These are phyloP conservation scores for Tetramorium parvispinum DNA, from an alignment of 1,140 invertebrate species.

Conservation along the genomic window DNA sequence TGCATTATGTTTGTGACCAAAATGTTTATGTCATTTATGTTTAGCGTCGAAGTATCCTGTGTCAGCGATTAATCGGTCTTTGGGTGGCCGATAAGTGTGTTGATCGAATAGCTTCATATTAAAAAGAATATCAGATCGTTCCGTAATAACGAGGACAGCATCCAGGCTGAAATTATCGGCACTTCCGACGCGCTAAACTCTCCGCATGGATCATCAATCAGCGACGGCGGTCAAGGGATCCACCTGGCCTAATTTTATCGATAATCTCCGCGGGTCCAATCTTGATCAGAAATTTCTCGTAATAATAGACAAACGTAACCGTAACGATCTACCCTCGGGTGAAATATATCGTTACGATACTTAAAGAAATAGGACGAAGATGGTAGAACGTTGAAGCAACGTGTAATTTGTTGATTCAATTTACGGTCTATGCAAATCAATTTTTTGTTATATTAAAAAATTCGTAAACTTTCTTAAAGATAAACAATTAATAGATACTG, in stretches of 20 bases:
- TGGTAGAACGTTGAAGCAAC: background rate
- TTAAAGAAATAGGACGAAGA: background rate
- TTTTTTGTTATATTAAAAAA: background rate
- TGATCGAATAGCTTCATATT: constrained; percentile 34
- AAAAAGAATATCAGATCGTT: constrained; percentile 63
- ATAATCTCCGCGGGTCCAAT: constrained; percentile 59
- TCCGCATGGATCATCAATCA: constrained; percentile 69
- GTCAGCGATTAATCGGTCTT: constrained; percentile 34
- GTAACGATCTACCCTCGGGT: constrained; percentile 26
- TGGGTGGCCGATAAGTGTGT: constrained; percentile 61
- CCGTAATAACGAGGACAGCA: constrained; percentile 70
- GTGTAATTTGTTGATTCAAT: constrained; percentile 15
- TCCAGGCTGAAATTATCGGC: constrained; percentile 74
- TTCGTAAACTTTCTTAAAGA: background rate
- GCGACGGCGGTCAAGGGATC: constrained; percentile 42
- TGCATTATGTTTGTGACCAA: constrained; percentile 11
- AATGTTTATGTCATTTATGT: background rate
- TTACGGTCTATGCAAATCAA: background rate
- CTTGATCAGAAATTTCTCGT: constrained; percentile 70
- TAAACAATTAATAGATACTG: background rate
- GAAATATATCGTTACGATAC: background rate
- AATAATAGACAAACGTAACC: constrained; percentile 73
- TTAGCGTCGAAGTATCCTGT: background rate
- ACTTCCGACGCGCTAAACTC: constrained; percentile 76
- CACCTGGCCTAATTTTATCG: constrained; percentile 76